phyloP scores from a whole-genome alignment of 2,888 invertebrate genomes.

The Rhagonycha lutea region DNA sequence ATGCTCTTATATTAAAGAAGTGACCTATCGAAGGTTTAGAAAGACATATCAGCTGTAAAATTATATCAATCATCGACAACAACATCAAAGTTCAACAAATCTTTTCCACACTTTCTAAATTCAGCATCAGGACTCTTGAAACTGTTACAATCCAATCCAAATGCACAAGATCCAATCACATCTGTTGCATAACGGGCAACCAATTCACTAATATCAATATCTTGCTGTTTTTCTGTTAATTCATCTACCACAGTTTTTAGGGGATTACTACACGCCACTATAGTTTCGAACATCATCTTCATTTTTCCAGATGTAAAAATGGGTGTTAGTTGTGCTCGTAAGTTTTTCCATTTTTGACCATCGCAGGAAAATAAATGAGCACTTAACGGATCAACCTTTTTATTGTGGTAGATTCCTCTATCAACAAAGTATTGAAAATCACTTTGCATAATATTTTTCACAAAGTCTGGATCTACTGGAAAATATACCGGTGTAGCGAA shows the following conservation, averaged over 20 bases:
- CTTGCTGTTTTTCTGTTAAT: constrained; percentile 29
- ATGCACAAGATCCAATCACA: constrained; percentile 60
- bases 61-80: constrained; percentile 13
- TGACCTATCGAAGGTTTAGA: constrained; percentile 50
- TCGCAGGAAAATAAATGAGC: constrained; percentile 42
- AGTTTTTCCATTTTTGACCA: constrained; percentile 52
- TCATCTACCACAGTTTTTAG: constrained; percentile 39
- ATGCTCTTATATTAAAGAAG: not conserved
- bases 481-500: constrained; percentile 41
- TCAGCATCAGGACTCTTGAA: constrained; percentile 57
- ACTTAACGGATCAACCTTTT: constrained; percentile 44
- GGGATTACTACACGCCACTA: constrained; percentile 43
- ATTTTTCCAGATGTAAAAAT: constrained; percentile 56
- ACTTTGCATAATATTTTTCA: constrained; percentile 46
- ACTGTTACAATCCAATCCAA: constrained; percentile 61
- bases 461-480: constrained; percentile 44
- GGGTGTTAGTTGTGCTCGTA: constrained; percentile 52
- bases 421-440: constrained; percentile 49
- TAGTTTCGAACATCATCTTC: constrained; percentile 51
- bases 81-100: too few relatives aligned
- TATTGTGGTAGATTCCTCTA: constrained; percentile 44
- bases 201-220: constrained; percentile 54
- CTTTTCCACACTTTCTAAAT: constrained; percentile 43
- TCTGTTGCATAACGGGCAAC: constrained; percentile 57
- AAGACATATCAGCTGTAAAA: constrained; percentile 41